A percentile compares a stretch with the other conserved stretches of the same genome.
Evolutionary conservation across 30 jellyfish, hydroid and myxozoan genomes (phyloP).

Genomic region (Chrysaora quinquecirrha): DNA sequence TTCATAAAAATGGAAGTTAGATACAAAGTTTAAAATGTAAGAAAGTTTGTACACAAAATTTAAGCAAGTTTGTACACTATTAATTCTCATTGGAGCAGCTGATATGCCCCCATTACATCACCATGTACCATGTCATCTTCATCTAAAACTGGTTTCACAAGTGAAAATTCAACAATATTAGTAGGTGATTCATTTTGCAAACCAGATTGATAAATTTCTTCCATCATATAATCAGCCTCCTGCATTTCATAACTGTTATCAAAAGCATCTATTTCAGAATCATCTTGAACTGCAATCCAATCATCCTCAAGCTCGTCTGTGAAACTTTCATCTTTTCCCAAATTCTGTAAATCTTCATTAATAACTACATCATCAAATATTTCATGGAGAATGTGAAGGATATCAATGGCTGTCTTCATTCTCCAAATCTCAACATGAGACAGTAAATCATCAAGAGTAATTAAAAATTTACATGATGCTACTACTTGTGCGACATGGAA

Average conservation of each 20-base stretch:
- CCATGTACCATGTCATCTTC: not conserved
- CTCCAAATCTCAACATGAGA: slow-evolving; percentile 6
- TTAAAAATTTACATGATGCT: not conserved
- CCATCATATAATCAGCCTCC: not conserved
- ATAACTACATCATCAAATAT: slow-evolving; percentile 3
- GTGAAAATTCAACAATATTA: not conserved
- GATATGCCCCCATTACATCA: not conserved
- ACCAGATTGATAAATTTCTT: not conserved
- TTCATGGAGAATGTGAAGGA: slow-evolving; percentile 10
- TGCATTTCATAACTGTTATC: not conserved
- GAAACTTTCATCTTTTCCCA: not conserved
- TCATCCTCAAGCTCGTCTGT: slow-evolving; percentile 3
- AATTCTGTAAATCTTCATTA: not conserved
- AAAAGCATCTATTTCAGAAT: not conserved
- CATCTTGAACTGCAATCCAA: not conserved
- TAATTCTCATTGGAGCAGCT: not conserved
- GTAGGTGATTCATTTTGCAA: not conserved
- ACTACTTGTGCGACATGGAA: slow-evolving; percentile 4
- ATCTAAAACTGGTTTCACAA: not conserved
- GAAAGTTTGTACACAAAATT: not conserved
- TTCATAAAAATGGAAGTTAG: not conserved
- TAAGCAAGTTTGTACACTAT: not conserved
- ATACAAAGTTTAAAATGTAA: not conserved
- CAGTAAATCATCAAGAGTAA: not conserved
- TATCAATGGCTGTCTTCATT: slow-evolving; percentile 8